Evolutionary conservation across 2,113 vertebrate species (phyloP).

Genomic region (Catharus minimus): DNA sequence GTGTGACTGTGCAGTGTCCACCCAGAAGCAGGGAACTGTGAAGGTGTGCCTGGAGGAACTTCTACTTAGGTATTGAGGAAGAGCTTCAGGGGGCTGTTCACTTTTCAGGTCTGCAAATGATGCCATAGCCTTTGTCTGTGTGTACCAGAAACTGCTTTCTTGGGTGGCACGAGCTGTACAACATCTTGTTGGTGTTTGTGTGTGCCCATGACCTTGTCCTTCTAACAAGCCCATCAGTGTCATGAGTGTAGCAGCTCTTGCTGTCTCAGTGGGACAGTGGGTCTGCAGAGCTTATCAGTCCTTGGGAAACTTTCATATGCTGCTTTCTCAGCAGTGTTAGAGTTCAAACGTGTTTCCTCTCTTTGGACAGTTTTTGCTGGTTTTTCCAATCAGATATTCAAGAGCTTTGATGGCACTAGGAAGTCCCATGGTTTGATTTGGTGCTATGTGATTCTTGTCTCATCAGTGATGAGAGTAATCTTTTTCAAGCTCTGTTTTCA

Average conservation of each 20-base stretch:
- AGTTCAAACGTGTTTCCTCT: background rate
- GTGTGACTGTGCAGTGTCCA: background rate
- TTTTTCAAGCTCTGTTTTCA: background rate
- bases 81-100: background rate
- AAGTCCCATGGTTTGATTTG: background rate
- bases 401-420: background rate
- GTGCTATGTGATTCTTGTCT: background rate
- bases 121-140: background rate
- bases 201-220: background rate
- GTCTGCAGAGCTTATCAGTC: background rate
- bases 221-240: background rate
- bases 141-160: background rate
- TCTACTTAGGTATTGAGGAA: background rate
- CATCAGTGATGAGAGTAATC: background rate
- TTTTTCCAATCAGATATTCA: background rate
- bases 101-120: background rate
- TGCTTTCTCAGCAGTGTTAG: background rate
- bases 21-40: background rate
- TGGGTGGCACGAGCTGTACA: background rate
- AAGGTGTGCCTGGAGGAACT: background rate
- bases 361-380: background rate
- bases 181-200: background rate
- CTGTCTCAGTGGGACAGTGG: background rate
- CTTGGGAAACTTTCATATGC: background rate
- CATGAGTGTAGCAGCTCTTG: background rate